These are phyloP conservation scores for Trialeurodes vaporariorum DNA, from an alignment of 1,140 invertebrate species.

Conservation along the genomic window DNA sequence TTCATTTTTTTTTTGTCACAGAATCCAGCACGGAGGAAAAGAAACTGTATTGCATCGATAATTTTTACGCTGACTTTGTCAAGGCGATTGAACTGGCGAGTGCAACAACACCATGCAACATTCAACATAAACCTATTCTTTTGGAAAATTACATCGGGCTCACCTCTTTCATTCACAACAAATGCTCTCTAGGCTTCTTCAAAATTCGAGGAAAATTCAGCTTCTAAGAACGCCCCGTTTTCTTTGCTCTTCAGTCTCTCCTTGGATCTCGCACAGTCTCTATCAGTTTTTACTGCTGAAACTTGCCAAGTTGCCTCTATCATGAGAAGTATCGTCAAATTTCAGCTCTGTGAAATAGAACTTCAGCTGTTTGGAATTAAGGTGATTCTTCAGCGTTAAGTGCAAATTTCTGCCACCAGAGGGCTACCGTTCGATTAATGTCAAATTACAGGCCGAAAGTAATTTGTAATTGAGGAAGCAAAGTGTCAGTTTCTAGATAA, in stretches of 20 bases:
- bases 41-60: conserved; percentile 44
- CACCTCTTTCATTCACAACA: conserved; percentile 68
- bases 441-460: too few relatives aligned
- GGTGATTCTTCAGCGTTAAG: neutral
- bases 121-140: conserved; percentile 56
- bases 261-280: too few relatives aligned
- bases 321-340: neutral
- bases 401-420: neutral
- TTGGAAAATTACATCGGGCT: conserved; percentile 69
- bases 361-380: neutral
- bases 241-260: neutral
- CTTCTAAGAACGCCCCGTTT: too few relatives aligned
- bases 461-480: too few relatives aligned
- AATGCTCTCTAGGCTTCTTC: conserved; percentile 69
- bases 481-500: too few relatives aligned
- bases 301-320: neutral
- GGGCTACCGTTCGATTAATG: too few relatives aligned
- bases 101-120: conserved; percentile 31
- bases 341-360: neutral
- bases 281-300: neutral
- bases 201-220: conserved; percentile 74
- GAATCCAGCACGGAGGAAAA: conserved; percentile 28
- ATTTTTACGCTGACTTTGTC: conserved; percentile 42
- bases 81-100: conserved; percentile 33
- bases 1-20: conserved; percentile 15